phyloP scores from a whole-genome alignment of 2,797 vertebrate species.

The Mustela erminea region DNA sequence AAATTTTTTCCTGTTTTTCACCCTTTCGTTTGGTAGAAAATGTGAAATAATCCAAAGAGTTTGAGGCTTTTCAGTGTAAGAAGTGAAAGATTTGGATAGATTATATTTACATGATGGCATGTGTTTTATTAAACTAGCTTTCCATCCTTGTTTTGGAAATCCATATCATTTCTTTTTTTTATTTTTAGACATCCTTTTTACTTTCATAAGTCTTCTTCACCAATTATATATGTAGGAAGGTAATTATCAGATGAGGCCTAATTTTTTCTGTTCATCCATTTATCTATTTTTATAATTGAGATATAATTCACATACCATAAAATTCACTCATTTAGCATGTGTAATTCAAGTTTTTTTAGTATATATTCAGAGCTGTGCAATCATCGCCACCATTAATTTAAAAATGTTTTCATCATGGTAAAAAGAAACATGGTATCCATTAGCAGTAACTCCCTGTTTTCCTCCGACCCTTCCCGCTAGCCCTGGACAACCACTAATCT shows the following conservation, averaged over 20 bases:
- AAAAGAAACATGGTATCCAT: neutral
- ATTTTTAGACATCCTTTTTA: neutral
- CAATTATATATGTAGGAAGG: neutral
- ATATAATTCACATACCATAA: neutral
- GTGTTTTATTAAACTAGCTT: conserved; percentile 50
- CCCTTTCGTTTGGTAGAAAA: conserved; percentile 63
- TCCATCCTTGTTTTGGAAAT: conserved; percentile 48
- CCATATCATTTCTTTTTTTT: neutral
- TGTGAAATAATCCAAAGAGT: conserved; percentile 56
- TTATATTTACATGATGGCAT: conserved; percentile 16
- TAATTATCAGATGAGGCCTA: neutral
- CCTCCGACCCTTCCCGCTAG: neutral
- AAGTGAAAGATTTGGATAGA: conserved; percentile 36
- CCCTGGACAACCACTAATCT: neutral
- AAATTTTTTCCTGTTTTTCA: conserved; percentile 54
- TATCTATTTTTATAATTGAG: conserved; percentile 18
- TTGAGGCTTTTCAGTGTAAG: conserved; percentile 26
- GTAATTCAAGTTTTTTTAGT: neutral
- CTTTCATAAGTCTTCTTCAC: neutral
- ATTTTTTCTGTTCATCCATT: neutral
- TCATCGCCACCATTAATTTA: neutral
- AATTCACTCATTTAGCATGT: neutral
- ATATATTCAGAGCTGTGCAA: neutral
- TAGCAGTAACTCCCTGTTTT: neutral
- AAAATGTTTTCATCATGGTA: neutral